Base-by-base conservation (phyloP, 2,797 vertebrate genomes). In the Crocodylus rhombifer region DNA sequence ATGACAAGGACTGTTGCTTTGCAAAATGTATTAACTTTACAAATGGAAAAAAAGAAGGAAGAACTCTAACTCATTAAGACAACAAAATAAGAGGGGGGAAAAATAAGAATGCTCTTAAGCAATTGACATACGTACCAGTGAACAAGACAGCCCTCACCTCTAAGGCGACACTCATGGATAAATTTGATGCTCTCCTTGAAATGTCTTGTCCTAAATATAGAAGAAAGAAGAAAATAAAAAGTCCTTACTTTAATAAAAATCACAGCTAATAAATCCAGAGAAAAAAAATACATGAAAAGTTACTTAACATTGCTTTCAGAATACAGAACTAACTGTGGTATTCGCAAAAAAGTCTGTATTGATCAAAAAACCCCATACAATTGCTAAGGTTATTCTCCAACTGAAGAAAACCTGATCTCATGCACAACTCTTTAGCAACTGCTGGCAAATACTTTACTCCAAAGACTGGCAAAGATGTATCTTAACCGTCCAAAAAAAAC, bases 171-270 rank as follows among this genome's bases (percentile, higher is more conserved):
- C 94, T 99, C 98, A 26, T 99, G 99, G 94, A 99, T 99, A 96
- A 99, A 99, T 83, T 96, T 96, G 94, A 99, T 99, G 93, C 99
- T 99, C 95, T 99, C 98, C 98, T 99, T 99, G 97, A 99, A 99
- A 98, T 99, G 98, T 95, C 99, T 98, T 85, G 97, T 98, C 96
- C 99, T 99, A 97, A 87, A 95, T 95, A 96, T 89, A 91, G 87
- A 94, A 97, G 64, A 87, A 94, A 87, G 89, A 91, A 60, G 77
- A 30, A 77, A 82, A 85, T 81, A 91, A 88, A 92, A 96, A 95
- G 84, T 83, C 58, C 30, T 87, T 69, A 25, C 71, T 89, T 94
- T 95, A 95, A 64, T 95, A 91, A 96, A 96, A 95, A 88, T 71
- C 79, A 80, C n/a, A 89, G 93, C 80, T 77, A 76, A 92, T 79